A percentile compares a stretch with the other conserved stretches of the same genome.
These are phyloP conservation scores for Colossoma macropomum DNA, from an alignment of 2,113 vertebrate species.

Conservation along the genomic window DNA sequence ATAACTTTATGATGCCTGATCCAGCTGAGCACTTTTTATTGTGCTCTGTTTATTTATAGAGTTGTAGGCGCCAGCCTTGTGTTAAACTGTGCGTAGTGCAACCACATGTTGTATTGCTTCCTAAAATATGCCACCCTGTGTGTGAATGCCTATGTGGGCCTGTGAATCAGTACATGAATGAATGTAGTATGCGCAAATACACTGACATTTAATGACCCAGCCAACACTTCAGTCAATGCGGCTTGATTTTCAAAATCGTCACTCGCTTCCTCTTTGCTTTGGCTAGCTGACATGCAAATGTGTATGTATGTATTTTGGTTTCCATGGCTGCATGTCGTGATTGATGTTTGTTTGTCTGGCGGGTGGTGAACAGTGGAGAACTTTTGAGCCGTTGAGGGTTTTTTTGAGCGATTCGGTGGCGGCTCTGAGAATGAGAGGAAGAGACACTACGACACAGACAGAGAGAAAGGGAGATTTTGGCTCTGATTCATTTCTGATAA, in stretches of 20 bases:
- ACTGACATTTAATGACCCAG: background rate
- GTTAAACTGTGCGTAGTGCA: background rate
- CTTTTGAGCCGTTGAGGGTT: background rate
- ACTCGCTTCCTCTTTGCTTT: slow-evolving; percentile 38
- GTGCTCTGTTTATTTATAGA: background rate
- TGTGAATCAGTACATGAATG: background rate
- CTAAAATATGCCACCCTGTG: background rate
- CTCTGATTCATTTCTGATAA: slow-evolving; percentile 12
- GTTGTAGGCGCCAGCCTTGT: background rate
- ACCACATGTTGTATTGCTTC: background rate
- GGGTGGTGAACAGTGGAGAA: background rate
- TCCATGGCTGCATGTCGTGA: slow-evolving; percentile 37
- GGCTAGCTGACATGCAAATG: slow-evolving; percentile 16
- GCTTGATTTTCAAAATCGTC: slow-evolving; percentile 15
- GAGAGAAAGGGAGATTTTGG: background rate
- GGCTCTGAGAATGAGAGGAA: background rate
- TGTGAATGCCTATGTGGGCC: background rate
- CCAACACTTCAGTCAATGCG: background rate
- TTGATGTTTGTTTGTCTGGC: slow-evolving; percentile 19
- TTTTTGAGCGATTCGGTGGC: background rate
- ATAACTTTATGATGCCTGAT: background rate
- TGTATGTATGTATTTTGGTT: slow-evolving; percentile 40
- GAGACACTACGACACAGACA: background rate
- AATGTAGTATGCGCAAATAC: background rate
- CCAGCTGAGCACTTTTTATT: background rate